Percentiles rank a stretch among this genome's conserved stretches.
Conservation (phyloP, 2,113 vertebrate species). For the Chamaea fasciata region DNA sequence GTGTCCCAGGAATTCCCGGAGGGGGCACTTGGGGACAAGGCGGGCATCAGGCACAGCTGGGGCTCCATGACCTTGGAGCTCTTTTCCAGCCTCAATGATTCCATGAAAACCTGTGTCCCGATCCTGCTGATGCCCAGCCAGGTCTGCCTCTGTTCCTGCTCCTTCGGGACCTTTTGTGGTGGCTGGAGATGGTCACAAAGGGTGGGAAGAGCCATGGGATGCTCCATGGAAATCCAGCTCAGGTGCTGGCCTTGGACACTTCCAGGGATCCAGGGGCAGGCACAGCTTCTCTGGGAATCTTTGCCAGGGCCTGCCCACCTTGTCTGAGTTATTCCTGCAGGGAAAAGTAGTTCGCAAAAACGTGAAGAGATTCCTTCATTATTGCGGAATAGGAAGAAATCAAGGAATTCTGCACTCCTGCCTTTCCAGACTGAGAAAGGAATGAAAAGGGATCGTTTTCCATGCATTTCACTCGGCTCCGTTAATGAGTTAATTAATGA, state of each 20-base stretch:
- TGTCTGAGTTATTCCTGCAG: background rate
- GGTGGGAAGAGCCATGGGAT: accelerated
- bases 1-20: background rate
- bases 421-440: background rate
- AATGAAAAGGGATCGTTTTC: background rate
- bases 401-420: background rate
- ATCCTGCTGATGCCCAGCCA: accelerated
- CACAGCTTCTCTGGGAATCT: background rate
- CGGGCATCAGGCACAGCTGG: background rate
- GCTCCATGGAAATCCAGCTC: background rate
- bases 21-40: background rate
- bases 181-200: accelerated
- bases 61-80: background rate
- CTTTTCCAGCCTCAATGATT: background rate
- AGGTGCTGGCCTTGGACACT: background rate
- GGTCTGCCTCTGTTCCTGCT: accelerated
- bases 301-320: background rate
- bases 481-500: background rate
- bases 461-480: background rate
- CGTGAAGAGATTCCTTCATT: no score
- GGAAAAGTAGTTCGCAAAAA: background rate
- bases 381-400: background rate
- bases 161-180: background rate
- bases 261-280: background rate
- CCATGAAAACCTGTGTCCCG: background rate